Evolutionary conservation across 2,888 invertebrate species (phyloP).

Genomic region (Archips xylosteana): DNA sequence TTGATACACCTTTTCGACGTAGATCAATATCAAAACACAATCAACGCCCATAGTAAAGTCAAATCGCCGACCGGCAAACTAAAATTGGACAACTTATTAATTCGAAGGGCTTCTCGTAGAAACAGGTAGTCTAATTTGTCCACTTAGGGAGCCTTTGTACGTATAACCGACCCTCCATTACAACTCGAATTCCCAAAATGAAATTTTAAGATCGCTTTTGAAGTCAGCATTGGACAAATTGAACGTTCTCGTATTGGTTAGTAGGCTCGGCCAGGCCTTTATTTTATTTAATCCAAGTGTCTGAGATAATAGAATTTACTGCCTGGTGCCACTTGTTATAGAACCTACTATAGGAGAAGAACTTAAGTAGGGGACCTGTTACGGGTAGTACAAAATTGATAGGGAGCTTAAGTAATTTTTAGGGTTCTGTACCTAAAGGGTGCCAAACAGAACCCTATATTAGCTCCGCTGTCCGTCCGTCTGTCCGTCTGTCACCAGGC

Average conservation of each 20-base stretch:
- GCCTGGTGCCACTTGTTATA: too few relatives aligned
- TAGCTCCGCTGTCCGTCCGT: too few relatives aligned
- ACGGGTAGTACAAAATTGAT: too few relatives aligned
- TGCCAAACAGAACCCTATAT: too few relatives aligned
- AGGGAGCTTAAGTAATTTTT: too few relatives aligned
- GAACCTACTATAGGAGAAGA: too few relatives aligned
- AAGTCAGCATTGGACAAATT: slow-evolving; percentile 46
- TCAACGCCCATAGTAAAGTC: not conserved
- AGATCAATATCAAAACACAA: too few relatives aligned
- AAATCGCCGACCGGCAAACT: slow-evolving; percentile 25
- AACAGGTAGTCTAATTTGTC: slow-evolving; percentile 58
- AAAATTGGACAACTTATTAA: slow-evolving; percentile 45
- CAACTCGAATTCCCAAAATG: slow-evolving; percentile 62
- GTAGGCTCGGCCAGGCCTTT: slow-evolving; percentile 44
- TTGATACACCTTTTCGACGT: not conserved
- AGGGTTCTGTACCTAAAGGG: too few relatives aligned
- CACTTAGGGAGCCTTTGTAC: slow-evolving; percentile 55
- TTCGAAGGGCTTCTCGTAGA: slow-evolving; percentile 46
- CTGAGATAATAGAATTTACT: too few relatives aligned
- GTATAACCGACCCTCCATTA: slow-evolving; percentile 54
- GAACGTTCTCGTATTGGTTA: slow-evolving; percentile 55
- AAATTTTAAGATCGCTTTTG: slow-evolving; percentile 65
- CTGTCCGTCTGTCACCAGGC: too few relatives aligned
- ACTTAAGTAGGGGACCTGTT: too few relatives aligned
- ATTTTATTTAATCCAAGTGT: slow-evolving; percentile 2